Conservation (phyloP, 2,888 invertebrate species). For the Nephrocerus scutellatus region DNA sequence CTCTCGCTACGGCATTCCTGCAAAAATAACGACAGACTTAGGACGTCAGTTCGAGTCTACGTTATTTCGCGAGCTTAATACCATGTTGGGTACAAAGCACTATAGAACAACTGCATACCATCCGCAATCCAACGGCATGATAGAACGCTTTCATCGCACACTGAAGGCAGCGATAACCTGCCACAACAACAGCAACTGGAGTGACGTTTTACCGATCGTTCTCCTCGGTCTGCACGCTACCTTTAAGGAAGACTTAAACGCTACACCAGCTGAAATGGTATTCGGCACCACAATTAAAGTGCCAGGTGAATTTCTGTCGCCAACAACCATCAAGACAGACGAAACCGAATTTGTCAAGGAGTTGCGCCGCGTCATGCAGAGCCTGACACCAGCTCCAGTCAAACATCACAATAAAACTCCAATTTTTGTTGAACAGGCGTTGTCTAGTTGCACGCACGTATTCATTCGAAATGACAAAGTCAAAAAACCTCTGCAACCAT, state of each 20-base stretch:
- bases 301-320: too few species aligned
- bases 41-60: constrained; percentile 4
- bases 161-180: constrained; percentile 28
- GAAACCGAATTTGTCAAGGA: too few species aligned
- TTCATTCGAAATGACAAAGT: too few species aligned
- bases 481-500: too few species aligned
- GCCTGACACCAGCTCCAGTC: too few species aligned
- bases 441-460: too few species aligned
- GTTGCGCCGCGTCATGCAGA: too few species aligned
- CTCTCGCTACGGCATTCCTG: constrained; percentile 40
- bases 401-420: too few species aligned
- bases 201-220: constrained; percentile 13
- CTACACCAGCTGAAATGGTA: constrained; percentile 11
- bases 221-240: constrained; percentile 7
- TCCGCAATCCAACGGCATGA: constrained; percentile 39
- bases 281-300: too few species aligned
- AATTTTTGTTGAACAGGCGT: too few species aligned
- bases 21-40: constrained; percentile 28
- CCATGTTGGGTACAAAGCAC: constrained; percentile 28
- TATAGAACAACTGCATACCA: constrained; percentile 34
- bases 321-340: too few species aligned
- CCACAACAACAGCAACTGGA: constrained; percentile 11
- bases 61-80: constrained; percentile 19
- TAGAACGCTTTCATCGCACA: constrained; percentile 43
- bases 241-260: constrained; percentile 14